Evolutionary conservation across 2,888 invertebrate genomes (phyloP).

Genomic region (Ectemnius cavifrons): DNA sequence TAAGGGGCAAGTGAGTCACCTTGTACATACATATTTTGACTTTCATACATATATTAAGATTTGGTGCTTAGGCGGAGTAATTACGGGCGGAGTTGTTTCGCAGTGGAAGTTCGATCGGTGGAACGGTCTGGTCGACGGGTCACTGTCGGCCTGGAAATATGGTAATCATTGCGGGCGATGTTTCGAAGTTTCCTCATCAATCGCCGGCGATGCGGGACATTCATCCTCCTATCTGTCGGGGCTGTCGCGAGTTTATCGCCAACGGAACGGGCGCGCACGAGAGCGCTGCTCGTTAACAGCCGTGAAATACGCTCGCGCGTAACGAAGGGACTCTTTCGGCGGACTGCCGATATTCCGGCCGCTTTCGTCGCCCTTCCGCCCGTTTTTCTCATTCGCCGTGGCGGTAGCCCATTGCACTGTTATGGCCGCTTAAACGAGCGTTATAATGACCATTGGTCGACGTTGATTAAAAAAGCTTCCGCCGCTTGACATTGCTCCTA

Average conservation of each 20-base stretch:
- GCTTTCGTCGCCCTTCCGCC: constrained; percentile 29
- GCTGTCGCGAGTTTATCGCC: constrained; percentile 69
- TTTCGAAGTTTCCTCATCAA: constrained; percentile 47
- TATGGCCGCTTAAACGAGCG: constrained; percentile 72
- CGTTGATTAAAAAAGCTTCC: constrained; percentile 73
- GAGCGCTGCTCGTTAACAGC: constrained; percentile 70
- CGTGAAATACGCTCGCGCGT: constrained; percentile 72
- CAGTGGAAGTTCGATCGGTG: too few species aligned
- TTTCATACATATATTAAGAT: too few species aligned
- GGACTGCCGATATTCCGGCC: constrained; percentile 37
- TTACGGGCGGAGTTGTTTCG: too few species aligned
- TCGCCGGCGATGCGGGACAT: constrained; percentile 38
- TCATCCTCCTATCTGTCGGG: constrained; percentile 53
- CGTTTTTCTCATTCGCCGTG: constrained; percentile 29
- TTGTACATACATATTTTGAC: too few species aligned
- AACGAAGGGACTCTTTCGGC: constrained; percentile 65
- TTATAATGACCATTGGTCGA: constrained; percentile 70
- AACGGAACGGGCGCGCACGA: constrained; percentile 63
- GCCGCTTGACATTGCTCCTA: constrained; percentile 30
- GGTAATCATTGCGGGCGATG: constrained; percentile 45
- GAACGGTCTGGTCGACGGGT: too few species aligned
- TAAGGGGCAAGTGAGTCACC: too few species aligned
- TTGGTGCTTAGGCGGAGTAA: too few species aligned
- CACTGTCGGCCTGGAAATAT: constrained; percentile 24
- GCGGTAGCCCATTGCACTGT: constrained; percentile 41